These are phyloP conservation scores for Trachemys scripta DNA, from an alignment of 2,113 vertebrate species.

Conservation along the genomic window DNA sequence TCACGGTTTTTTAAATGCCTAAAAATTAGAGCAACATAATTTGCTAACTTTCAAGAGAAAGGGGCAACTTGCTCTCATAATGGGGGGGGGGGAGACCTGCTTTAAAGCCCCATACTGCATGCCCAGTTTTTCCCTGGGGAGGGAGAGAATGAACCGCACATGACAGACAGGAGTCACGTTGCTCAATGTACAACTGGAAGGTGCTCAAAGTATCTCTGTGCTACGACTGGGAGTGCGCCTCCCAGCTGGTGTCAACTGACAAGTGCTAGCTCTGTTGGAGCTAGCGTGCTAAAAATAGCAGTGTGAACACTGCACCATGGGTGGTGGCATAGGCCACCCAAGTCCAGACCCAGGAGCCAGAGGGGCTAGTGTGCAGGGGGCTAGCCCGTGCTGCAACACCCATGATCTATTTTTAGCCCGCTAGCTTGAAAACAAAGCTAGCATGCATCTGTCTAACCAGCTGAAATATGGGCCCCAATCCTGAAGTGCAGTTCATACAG, in stretches of 20 bases:
- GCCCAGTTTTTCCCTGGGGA: neutral
- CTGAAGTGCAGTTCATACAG: neutral
- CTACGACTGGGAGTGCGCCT: neutral
- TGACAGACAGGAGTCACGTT: neutral
- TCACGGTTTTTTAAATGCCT: neutral
- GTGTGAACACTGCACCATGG: too few relatives aligned
- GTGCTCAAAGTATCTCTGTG: neutral
- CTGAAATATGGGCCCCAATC: neutral
- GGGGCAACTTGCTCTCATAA: neutral
- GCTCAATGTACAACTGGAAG: rapidly evolving
- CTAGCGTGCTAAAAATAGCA: neutral
- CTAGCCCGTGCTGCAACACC: too few relatives aligned
- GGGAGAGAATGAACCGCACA: rapidly evolving
- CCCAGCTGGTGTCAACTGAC: neutral
- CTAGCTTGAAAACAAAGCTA: too few relatives aligned
- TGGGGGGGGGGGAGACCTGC: too few relatives aligned
- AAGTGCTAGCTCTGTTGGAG: too few relatives aligned
- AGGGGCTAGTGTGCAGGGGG: neutral
- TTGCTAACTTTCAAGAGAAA: neutral
- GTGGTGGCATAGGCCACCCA: neutral
- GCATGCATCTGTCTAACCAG: neutral
- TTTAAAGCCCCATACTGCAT: too few relatives aligned
- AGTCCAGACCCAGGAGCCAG: neutral
- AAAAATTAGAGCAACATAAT: neutral
- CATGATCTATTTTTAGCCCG: too few relatives aligned